A percentile compares a stretch with the other conserved stretches of the same genome.
These are phyloP conservation scores for Tenebrosternarchus preto DNA, from an alignment of 2,113 vertebrate species.

Conservation along the genomic window DNA sequence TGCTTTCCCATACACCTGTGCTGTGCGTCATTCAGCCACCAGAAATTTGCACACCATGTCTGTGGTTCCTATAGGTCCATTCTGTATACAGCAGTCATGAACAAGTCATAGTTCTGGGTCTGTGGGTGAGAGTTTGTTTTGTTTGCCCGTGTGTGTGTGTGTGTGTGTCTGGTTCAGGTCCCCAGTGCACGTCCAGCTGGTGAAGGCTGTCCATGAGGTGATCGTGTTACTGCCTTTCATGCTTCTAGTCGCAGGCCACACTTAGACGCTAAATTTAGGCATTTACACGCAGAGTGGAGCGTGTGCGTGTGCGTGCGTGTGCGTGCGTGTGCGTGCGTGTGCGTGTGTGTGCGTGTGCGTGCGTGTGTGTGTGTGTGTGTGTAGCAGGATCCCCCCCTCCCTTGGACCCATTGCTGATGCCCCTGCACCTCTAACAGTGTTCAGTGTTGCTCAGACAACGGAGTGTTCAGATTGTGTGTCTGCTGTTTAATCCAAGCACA, in stretches of 20 bases:
- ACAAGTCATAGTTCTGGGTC: neutral
- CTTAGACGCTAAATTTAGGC: constrained; percentile 36
- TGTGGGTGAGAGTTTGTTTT: constrained; percentile 4
- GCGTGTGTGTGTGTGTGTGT: no score
- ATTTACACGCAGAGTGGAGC: neutral
- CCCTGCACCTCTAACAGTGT: no score
- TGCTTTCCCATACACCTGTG: neutral
- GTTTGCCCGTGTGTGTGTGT: no score
- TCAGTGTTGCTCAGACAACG: no score
- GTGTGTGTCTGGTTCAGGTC: neutral
- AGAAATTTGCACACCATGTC: neutral
- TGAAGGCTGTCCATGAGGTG: constrained; percentile 19
- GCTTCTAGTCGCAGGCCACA: constrained; percentile 35
- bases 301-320: neutral
- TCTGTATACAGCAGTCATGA: constrained; percentile 6
- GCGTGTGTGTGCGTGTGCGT: no score
- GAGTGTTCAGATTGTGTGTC: no score
- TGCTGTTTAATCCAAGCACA: no score
- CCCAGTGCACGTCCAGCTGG: constrained; percentile 17
- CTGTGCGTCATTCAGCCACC: constrained; percentile 9
- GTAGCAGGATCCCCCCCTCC: no score
- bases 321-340: no score
- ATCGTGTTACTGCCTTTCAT: constrained; percentile 42
- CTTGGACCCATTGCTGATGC: no score
- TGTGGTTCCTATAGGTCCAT: neutral